Percentiles rank a stretch among this genome's conserved stretches.
phyloP scores from a whole-genome alignment of 2,797 vertebrate genomes.

The Myotis daubentonii region DNA sequence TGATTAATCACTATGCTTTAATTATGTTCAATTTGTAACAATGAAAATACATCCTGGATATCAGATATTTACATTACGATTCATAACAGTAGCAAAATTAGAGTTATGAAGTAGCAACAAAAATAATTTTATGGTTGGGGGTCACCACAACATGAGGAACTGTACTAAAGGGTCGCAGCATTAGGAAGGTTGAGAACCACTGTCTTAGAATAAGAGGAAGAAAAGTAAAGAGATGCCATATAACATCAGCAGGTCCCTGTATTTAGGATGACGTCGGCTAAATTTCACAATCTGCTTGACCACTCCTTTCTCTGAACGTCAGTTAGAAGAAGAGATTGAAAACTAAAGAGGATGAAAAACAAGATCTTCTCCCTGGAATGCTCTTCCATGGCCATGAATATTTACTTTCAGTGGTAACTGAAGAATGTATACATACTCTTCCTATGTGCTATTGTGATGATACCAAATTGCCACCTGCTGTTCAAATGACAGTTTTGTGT shows the following conservation, averaged over 20 bases:
- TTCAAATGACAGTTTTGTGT: not conserved
- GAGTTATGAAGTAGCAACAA: too few relatives aligned
- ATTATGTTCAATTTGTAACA: too few relatives aligned
- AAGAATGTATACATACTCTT: not conserved
- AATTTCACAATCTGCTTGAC: not conserved
- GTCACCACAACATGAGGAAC: too few relatives aligned
- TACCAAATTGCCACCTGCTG: constrained; percentile 40
- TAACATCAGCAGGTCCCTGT: not conserved
- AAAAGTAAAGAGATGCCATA: not conserved
- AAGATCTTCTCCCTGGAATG: not conserved
- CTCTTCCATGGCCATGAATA: not conserved
- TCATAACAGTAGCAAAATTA: too few relatives aligned
- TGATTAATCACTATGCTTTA: too few relatives aligned
- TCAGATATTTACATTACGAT: too few relatives aligned
- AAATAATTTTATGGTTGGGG: too few relatives aligned
- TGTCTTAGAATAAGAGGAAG: not conserved
- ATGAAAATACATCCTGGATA: too few relatives aligned
- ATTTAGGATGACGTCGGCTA: not conserved
- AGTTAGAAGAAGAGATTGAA: not conserved
- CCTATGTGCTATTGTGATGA: not conserved
- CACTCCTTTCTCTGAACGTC: not conserved
- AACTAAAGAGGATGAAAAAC: not conserved
- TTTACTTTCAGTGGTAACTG: not conserved
- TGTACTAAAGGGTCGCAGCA: too few relatives aligned
- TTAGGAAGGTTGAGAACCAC: too few relatives aligned